Percentiles rank a stretch among this genome's conserved stretches.
These are phyloP conservation scores for Drosophila littoralis DNA, from an alignment of 1,140 invertebrate genomes.

Conservation along the genomic window DNA sequence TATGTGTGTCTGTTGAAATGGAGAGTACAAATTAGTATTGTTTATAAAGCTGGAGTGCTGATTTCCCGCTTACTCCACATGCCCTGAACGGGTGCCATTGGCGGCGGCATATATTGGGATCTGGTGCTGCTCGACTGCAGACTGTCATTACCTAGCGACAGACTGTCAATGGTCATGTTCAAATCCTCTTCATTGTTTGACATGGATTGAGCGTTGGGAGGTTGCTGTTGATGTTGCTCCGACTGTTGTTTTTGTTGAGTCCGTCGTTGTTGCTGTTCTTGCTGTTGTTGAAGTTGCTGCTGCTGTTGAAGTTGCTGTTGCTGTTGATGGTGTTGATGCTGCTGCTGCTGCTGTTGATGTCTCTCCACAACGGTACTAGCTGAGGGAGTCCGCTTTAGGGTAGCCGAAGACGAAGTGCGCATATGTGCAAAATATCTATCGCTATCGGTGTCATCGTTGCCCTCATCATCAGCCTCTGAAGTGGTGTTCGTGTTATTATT, in stretches of 20 bases:
- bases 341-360: conserved; percentile 41
- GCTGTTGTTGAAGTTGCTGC: conserved; percentile 20
- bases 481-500: conserved; percentile 55
- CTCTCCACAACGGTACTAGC: conserved; percentile 65
- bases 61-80: conserved; percentile 65
- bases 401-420: conserved; percentile 60
- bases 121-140: conserved; percentile 76
- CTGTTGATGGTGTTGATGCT: conserved; percentile 15
- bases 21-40: neutral
- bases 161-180: conserved; percentile 63
- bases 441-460: conserved; percentile 75
- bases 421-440: conserved; percentile 62
- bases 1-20: conserved; percentile 44
- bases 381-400: conserved; percentile 59
- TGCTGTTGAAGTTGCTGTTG: conserved; percentile 29
- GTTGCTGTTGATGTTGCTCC: conserved; percentile 32
- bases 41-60: neutral
- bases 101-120: conserved; percentile 80
- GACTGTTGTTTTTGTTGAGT: conserved; percentile 7
- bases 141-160: conserved; percentile 77
- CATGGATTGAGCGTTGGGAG: conserved; percentile 30
- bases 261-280: conserved; percentile 10
- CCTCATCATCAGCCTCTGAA: conserved; percentile 78
- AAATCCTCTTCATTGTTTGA: conserved; percentile 64
- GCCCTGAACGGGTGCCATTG: conserved; percentile 72